Evolutionary conservation across 2,113 vertebrate genomes (phyloP).

Genomic region (Nettapus auritus): DNA sequence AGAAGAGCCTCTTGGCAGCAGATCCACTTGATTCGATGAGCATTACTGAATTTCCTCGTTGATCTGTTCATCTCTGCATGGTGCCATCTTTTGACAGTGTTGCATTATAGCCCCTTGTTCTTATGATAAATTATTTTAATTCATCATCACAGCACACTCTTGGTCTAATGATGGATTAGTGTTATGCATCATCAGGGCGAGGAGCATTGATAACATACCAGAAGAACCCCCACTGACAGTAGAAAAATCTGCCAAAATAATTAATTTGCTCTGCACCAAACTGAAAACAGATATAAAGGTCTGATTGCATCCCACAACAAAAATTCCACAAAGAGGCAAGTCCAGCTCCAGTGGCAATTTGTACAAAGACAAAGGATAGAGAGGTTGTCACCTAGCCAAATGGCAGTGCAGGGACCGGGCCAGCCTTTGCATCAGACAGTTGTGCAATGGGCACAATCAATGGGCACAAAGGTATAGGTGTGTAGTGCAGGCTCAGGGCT

Average conservation of each 20-base stretch:
- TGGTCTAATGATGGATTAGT: conserved; percentile 60
- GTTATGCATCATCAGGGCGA: conserved; percentile 50
- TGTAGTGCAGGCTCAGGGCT: neutral
- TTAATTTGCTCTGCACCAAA: conserved; percentile 34
- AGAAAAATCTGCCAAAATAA: conserved; percentile 45
- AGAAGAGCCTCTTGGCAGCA: conserved; percentile 64
- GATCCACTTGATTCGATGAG: conserved; percentile 43
- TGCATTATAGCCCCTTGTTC: conserved; percentile 70
- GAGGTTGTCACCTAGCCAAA: rapidly evolving
- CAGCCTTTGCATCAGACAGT: neutral
- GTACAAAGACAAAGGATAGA: neutral
- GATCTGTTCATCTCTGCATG: conserved; percentile 63
- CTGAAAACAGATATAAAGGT: neutral
- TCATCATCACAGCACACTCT: conserved; percentile 56
- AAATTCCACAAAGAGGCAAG: neutral
- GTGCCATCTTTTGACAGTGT: conserved; percentile 66
- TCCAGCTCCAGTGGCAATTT: neutral
- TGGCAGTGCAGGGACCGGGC: neutral
- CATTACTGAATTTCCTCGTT: conserved; percentile 66
- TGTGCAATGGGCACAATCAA: neutral
- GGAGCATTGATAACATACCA: conserved; percentile 48
- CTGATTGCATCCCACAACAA: neutral
- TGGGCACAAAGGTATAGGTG: no score
- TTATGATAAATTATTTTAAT: conserved; percentile 75
- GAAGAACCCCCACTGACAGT: conserved; percentile 25